phyloP scores from a whole-genome alignment of 2,888 invertebrate genomes.

The Mycogona germanica region DNA sequence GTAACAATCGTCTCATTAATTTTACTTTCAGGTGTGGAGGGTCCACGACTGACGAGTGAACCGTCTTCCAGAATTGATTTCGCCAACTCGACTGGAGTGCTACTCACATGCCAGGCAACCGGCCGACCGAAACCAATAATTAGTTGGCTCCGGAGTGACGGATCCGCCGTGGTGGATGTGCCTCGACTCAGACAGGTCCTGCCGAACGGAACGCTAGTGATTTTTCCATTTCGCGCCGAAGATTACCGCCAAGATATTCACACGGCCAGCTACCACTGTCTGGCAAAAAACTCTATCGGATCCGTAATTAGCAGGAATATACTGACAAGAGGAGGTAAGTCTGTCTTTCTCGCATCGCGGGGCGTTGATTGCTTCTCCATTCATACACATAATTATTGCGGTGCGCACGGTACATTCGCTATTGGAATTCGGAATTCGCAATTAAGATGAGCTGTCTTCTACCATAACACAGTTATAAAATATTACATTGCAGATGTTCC shows the following conservation, averaged over 20 bases:
- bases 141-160: conserved; percentile 85
- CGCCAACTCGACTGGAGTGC: conserved; percentile 85
- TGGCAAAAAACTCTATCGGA: conserved; percentile 29
- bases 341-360: background rate
- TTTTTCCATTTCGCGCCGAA: conserved; percentile 28
- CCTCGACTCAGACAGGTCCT: conserved; percentile 70
- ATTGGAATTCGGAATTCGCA: no score
- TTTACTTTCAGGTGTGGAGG: conserved; percentile 31
- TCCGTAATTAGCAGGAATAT: conserved; percentile 29
- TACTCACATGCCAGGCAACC: conserved; percentile 84
- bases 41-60: conserved; percentile 84
- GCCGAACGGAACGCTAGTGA: conserved; percentile 19
- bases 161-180: conserved; percentile 80
- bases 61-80: conserved; percentile 85
- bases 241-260: conserved; percentile 27
- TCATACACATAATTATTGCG: no score
- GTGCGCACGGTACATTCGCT: no score
- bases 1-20: background rate
- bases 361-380: no score
- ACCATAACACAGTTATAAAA: no score
- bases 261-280: conserved; percentile 29
- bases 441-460: no score
- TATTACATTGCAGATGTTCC: no score
- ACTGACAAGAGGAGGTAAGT: conserved; percentile 29
- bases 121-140: conserved; percentile 84